phyloP scores from a whole-genome alignment of 92 coral and sea anemone species.

The Desmophyllum pertusum region DNA sequence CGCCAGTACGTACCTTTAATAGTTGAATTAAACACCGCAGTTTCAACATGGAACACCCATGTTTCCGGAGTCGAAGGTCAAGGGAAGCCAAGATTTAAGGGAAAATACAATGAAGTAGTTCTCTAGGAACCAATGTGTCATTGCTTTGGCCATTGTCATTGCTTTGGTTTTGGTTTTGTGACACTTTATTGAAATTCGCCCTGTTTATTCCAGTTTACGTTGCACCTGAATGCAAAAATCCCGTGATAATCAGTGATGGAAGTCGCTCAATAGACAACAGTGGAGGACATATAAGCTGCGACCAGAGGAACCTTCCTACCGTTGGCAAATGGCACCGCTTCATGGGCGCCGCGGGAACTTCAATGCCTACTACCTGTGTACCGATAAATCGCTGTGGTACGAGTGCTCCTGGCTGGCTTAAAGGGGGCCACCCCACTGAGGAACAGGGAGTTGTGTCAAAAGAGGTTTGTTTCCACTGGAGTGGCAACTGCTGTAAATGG shows the following conservation, averaged over 20 bases:
- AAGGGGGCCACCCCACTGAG: conserved; percentile 23
- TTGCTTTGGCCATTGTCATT: too few species aligned
- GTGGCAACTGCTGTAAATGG: conserved; percentile 12
- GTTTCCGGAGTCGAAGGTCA: too few species aligned
- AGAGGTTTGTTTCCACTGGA: conserved; percentile 44
- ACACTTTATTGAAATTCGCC: too few species aligned
- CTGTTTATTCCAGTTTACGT: conserved; percentile 7
- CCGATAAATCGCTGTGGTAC: conserved; percentile 44
- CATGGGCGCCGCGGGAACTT: conserved; percentile 44
- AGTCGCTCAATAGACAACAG: conserved; percentile 19
- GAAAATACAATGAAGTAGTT: too few species aligned
- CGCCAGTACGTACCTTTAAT: conserved; percentile 1
- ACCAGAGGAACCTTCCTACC: conserved; percentile 31
- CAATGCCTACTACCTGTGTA: conserved; percentile 42
- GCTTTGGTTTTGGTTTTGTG: too few species aligned
- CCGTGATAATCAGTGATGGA: conserved; percentile 7
- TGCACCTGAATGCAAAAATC: conserved; percentile 40
- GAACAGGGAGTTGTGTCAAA: conserved; percentile 38
- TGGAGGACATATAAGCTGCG: neutral
- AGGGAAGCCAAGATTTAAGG: too few species aligned
- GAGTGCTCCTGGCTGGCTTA: conserved; percentile 52
- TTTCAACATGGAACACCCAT: too few species aligned
- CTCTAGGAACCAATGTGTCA: too few species aligned
- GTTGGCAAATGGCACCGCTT: conserved; percentile 47
- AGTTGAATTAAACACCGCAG: neutral